Percentiles rank a stretch among this genome's conserved stretches.
Evolutionary conservation across 1,140 invertebrate genomes (phyloP).

Genomic region (Drosophila ironensis): DNA sequence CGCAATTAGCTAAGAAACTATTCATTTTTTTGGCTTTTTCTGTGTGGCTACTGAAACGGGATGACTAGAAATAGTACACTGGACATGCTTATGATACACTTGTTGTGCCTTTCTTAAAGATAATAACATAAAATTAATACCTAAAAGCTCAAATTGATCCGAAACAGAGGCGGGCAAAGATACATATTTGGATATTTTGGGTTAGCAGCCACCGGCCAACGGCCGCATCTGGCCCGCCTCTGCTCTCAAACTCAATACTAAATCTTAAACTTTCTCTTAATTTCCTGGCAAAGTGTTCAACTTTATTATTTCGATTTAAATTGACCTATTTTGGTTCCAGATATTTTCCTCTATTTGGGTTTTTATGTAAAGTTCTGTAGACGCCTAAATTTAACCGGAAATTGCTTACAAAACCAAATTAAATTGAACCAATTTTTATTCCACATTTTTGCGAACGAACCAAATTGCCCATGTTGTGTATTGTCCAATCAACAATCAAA

Average conservation of each 20-base stretch:
- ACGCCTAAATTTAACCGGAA: conserved; percentile 43
- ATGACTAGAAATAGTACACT: conserved; percentile 19
- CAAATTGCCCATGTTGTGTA: conserved; percentile 47
- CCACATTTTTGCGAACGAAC: conserved; percentile 61
- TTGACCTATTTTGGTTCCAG: conserved; percentile 29
- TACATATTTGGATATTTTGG: too few relatives aligned
- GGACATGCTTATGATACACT: conserved; percentile 26
- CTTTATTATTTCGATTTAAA: too few relatives aligned
- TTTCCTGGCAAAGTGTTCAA: conserved; percentile 23
- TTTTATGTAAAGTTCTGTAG: conserved; percentile 56
- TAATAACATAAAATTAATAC: too few relatives aligned
- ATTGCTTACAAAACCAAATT: conserved; percentile 65
- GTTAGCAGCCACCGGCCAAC: too few relatives aligned
- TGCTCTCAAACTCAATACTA: too few relatives aligned
- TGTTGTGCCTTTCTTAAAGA: conserved; percentile 59
- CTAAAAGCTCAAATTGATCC: too few relatives aligned
- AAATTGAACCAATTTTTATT: conserved; percentile 66
- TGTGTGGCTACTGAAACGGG: conserved; percentile 48
- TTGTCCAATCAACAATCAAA: conserved; percentile 39
- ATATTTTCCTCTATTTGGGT: conserved; percentile 16
- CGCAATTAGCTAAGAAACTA: conserved; percentile 5
- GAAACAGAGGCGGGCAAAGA: neutral
- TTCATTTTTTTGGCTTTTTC: conserved; percentile 11
- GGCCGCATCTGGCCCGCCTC: too few relatives aligned
- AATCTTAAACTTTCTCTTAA: neutral